These are phyloP conservation scores for Odontomyia ornata DNA, from an alignment of 2,888 invertebrate genomes.

Conservation along the genomic window DNA sequence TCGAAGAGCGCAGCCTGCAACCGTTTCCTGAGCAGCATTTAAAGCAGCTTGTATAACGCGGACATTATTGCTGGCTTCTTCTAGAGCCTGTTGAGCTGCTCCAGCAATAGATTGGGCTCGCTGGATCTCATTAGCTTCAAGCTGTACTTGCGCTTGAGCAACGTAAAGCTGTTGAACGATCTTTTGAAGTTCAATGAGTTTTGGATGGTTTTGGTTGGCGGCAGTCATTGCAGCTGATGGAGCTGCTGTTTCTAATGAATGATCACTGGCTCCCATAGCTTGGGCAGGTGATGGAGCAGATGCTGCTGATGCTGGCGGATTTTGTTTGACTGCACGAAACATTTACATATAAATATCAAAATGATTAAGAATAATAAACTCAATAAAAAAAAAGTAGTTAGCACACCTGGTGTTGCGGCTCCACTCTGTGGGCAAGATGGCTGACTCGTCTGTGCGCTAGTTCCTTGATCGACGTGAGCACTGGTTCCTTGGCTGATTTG, in stretches of 20 bases:
- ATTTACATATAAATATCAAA: no score
- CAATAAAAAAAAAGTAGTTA: no score
- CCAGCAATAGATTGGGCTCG: slow-evolving; percentile 61
- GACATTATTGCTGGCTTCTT: slow-evolving; percentile 62
- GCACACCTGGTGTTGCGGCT: no score
- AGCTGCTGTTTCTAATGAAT: neutral
- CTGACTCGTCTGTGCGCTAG: no score
- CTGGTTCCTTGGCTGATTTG: no score
- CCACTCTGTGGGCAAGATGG: no score
- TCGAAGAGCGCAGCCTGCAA: slow-evolving; percentile 61
- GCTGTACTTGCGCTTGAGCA: slow-evolving; percentile 62
- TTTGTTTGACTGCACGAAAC: no score
- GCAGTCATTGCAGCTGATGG: neutral
- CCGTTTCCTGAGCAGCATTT: slow-evolving; percentile 62
- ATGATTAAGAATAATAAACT: no score
- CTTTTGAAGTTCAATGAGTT: slow-evolving; percentile 53
- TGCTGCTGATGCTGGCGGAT: neutral
- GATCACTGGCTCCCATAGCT: neutral
- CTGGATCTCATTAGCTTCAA: slow-evolving; percentile 62
- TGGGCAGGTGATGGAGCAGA: neutral
- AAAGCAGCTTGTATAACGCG: slow-evolving; percentile 60
- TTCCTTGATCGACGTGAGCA: no score
- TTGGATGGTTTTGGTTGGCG: slow-evolving; percentile 3
- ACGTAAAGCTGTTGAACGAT: slow-evolving; percentile 61
- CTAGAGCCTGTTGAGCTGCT: slow-evolving; percentile 59